phyloP scores from a whole-genome alignment of 2,888 invertebrate species.

The Mesochorus sp. region DNA sequence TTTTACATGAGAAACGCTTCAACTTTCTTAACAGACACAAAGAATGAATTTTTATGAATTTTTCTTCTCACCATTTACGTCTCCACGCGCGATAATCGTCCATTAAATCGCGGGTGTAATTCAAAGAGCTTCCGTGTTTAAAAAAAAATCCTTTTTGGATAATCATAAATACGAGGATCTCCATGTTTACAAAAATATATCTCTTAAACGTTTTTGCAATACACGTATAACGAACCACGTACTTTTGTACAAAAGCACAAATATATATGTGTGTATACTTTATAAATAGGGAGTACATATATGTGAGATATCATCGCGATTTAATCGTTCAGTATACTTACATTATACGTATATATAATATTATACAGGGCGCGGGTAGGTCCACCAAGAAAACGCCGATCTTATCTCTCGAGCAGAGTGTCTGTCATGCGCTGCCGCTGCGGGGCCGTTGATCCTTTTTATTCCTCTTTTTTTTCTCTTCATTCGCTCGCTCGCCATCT shows the following conservation, averaged over 20 bases:
- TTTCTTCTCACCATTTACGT: too few relatives aligned
- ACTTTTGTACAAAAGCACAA: neutral
- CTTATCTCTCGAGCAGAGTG: constrained; percentile 71
- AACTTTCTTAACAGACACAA: too few relatives aligned
- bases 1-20: too few relatives aligned
- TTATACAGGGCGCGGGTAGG: constrained; percentile 51
- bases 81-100: too few relatives aligned
- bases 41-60: too few relatives aligned
- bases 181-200: neutral
- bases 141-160: constrained; percentile 8
- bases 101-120: too few relatives aligned
- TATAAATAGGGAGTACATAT: constrained; percentile 48
- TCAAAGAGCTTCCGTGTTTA: too few relatives aligned
- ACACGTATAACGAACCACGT: neutral
- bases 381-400: constrained; percentile 70
- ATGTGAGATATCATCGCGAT: constrained; percentile 72
- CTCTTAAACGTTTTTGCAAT: constrained; percentile 22
- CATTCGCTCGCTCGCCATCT: constrained; percentile 26
- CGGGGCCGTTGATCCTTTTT: constrained; percentile 73
- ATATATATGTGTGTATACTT: constrained; percentile 44
- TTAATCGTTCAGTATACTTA: constrained; percentile 67
- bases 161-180: constrained; percentile 55
- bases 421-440: constrained; percentile 70
- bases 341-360: constrained; percentile 5
- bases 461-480: constrained; percentile 48